Base-by-base conservation (phyloP, 2,888 invertebrate genomes). In the Acrocyrtus sp. region DNA sequence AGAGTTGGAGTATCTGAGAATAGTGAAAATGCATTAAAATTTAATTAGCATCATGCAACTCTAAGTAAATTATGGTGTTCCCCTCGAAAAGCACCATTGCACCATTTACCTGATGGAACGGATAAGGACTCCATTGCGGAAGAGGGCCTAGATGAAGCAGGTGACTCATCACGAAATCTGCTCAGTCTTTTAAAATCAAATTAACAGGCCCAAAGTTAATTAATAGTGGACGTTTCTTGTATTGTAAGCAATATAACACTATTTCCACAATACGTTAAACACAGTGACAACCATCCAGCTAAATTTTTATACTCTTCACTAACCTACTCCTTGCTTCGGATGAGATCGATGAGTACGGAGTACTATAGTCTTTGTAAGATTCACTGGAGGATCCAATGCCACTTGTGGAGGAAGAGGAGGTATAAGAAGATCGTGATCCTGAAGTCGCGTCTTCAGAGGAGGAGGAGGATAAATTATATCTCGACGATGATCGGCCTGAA, bases 321-420 rank as follows among this genome's bases (percentile, higher is more conserved):
- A 39, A 78, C 81, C 81, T 81, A 72, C 50, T 77, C n/a, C 76
- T 76, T 74, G 81, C 81, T 74, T 77, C 79, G 39, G 78, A 73
- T 39, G 81, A 81, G 74, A 81, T 79, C 60, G 81, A 81, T 22
- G 81, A 81, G 58, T 80, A 81, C 19, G 81, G 81, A n/a, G 80
- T 79, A 63, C 80, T 80, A 57, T 57, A 81, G 67, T 80, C 80
- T 70, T 76, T 81, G 8, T 39, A 53, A 24, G 74, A n/a, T 27
- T 45, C 63, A 48, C 58, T 72, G 12, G 58, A 26, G 19, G 60
- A 5, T 8, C 26, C 4, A 21, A 34, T 54, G 19, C 34, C 10
- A 29, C n/a, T 3, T 4, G 10, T 21, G 8, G 60, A 61, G 43
- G 68, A 72, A n/a, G 72, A 68, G 6, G 70, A 56, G 5, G 60